These are phyloP conservation scores for Actenoides lindsayi DNA, from an alignment of 2,113 vertebrate genomes.

Conservation along the genomic window DNA sequence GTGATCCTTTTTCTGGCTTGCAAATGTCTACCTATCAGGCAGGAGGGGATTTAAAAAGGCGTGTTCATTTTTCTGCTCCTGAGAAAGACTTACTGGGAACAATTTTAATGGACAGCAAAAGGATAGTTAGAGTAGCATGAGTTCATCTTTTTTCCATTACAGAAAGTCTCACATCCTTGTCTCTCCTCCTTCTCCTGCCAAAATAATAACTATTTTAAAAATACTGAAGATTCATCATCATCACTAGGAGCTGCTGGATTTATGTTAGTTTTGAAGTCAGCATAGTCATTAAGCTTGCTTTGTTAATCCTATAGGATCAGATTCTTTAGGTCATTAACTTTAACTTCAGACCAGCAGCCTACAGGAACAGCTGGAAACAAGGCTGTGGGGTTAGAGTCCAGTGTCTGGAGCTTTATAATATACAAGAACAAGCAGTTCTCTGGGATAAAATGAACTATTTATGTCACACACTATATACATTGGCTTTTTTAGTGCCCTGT, in stretches of 20 bases:
- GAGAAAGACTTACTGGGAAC: neutral
- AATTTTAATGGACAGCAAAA: conserved; percentile 18
- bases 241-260: neutral
- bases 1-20: conserved; percentile 42
- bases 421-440: neutral
- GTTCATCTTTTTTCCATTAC: neutral
- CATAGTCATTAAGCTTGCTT: neutral
- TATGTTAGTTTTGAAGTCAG: neutral
- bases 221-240: neutral
- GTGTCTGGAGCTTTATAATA: neutral
- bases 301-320: neutral
- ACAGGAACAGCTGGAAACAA: neutral
- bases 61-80: conserved; percentile 23
- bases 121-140: neutral
- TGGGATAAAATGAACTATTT: neutral
- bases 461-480: neutral
- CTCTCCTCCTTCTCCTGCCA: neutral
- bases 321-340: neutral
- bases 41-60: conserved; percentile 27
- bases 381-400: neutral
- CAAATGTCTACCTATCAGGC: conserved; percentile 41
- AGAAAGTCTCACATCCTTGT: neutral
- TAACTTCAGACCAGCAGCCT: neutral
- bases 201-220: neutral
- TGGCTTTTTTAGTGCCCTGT: neutral